Evolutionary conservation across 1,140 invertebrate genomes (phyloP).

Genomic region (Drosophila arawakana): DNA sequence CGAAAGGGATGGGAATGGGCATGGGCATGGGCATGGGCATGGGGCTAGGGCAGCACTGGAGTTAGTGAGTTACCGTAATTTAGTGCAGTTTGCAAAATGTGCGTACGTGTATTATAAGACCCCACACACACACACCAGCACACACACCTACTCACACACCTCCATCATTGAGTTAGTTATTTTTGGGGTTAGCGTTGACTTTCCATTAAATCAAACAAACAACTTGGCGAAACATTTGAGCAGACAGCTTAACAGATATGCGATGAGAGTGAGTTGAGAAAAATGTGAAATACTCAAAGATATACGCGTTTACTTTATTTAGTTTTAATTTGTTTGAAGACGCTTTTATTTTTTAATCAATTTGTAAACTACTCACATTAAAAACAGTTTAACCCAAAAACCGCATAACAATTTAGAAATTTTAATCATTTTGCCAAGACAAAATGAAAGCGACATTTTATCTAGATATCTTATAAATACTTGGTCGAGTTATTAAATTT

Average conservation of each 20-base stretch:
- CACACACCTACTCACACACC: constrained; percentile 31
- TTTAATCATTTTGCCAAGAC: too few species aligned
- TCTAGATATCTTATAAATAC: too few species aligned
- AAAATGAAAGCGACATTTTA: too few species aligned
- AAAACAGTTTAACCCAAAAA: too few species aligned
- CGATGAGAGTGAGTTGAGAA: neutral
- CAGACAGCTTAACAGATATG: constrained; percentile 16
- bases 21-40: constrained; percentile 30
- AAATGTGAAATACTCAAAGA: constrained; percentile 2
- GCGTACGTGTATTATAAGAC: constrained; percentile 66
- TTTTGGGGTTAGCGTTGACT: constrained; percentile 39
- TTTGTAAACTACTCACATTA: too few species aligned
- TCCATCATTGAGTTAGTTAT: constrained; percentile 37
- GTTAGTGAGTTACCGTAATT: constrained; percentile 67
- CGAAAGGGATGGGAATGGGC: neutral
- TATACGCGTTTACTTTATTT: neutral
- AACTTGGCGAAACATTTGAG: constrained; percentile 22
- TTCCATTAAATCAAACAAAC: constrained; percentile 50
- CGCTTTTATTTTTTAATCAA: too few species aligned
- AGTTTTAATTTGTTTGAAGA: too few species aligned
- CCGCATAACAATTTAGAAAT: too few species aligned
- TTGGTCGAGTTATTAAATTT: too few species aligned
- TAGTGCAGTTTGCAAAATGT: constrained; percentile 76
- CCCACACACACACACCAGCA: constrained; percentile 21
- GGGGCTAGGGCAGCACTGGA: neutral